Evolutionary conservation across 2,888 invertebrate species (phyloP), one percentile per base, ranked within the genome.

Genomic region (Dorcus parallelipipedus): DNA sequence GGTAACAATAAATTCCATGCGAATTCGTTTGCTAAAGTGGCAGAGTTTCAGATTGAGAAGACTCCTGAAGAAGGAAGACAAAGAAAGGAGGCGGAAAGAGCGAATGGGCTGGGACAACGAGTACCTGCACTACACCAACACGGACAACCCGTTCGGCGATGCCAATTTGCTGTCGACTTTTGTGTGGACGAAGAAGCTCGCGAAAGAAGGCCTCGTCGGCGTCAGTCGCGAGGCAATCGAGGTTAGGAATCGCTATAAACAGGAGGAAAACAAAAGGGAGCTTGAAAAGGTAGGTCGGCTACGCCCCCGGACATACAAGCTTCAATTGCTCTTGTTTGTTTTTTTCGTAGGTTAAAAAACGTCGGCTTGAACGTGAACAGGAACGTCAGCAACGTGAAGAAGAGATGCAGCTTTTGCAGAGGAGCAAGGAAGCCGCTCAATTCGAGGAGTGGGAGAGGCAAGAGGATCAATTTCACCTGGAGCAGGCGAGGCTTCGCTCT

Each of bases 111-210:
- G 96, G 97, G 97, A 97, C 76, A 93, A 91, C 64, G 97, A 97
- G 76, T 96, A 96, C 75, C 86, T 96, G 61, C 95, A 95, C 72
- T 99, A 98, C 73, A 97, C 98, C 0, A 97, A 99, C 77, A 91
- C 93, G 52, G 97, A 99, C 78, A 99, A 99, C 80, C 99, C 99
- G 0, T 99, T 98, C 77, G 98, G 98, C 0, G 99, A 99, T 82
- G 93, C 93, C 0, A 95, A 95, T 70, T 84, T 99, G 41, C 85
- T 97, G 4, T 90, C 97, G 38, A 93, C 95, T 0, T 99, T 99
- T 79, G 93, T 97, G 0, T 99, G 99, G 99, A 84, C 84, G 20
- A 98, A 98, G 78, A 99, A 99, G 76, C 81, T 97, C 49, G 91
- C 96, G 58, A 93, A 95, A 70, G 95, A 97, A 73, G 99, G 98